Evolutionary conservation across 2,797 vertebrate genomes (phyloP).

Genomic region (Eidolon dupreanum): DNA sequence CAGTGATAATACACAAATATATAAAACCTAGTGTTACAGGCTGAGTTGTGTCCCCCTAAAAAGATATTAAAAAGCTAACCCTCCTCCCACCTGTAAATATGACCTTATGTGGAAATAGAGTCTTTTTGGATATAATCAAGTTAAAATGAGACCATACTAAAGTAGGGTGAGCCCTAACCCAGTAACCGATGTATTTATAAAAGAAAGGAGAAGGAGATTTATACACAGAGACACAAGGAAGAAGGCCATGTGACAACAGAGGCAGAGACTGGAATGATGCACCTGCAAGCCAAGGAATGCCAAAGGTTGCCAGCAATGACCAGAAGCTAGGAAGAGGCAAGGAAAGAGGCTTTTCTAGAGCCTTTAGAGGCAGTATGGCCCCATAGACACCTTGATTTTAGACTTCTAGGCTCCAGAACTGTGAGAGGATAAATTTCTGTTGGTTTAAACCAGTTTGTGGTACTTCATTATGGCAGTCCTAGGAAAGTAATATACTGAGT

Average conservation of each 20-base stretch:
- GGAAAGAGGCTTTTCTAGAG: background rate
- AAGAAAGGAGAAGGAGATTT: background rate
- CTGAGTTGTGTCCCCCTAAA: background rate
- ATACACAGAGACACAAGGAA: background rate
- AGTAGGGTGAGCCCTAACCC: background rate
- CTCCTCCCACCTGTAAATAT: background rate
- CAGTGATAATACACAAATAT: background rate
- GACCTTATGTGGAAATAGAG: background rate
- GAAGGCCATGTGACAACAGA: background rate
- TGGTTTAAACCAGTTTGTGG: background rate
- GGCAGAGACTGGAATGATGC: background rate
- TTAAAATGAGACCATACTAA: background rate
- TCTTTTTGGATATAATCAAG: background rate
- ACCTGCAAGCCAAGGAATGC: background rate
- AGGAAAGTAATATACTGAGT: background rate
- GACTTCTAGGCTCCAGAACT: background rate
- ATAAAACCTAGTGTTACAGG: background rate
- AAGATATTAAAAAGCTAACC: background rate
- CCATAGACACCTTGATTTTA: background rate
- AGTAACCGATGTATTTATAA: background rate
- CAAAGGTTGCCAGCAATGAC: background rate
- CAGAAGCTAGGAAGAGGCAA: background rate
- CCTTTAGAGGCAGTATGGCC: background rate
- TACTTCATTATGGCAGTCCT: background rate
- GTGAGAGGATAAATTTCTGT: background rate